Evolutionary conservation across 2,888 invertebrate species (phyloP).

Genomic region (Acleris sparsana): DNA sequence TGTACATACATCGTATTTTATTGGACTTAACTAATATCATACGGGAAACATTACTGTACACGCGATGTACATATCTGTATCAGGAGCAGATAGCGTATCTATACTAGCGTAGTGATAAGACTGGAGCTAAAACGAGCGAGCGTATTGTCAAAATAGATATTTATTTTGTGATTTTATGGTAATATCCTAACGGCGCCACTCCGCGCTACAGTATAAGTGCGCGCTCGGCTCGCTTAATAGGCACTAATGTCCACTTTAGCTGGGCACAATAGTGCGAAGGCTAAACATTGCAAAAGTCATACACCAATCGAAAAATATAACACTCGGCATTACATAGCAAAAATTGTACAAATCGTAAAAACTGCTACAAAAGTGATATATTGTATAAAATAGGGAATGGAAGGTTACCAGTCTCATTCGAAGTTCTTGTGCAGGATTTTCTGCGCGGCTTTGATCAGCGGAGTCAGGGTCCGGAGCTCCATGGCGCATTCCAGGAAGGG

Average conservation of each 20-base stretch:
- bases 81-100: constrained; percentile 67
- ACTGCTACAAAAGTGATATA: constrained; percentile 60
- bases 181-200: constrained; percentile 34
- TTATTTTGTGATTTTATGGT: constrained; percentile 46
- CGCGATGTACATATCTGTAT: constrained; percentile 65
- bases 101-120: constrained; percentile 59
- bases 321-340: constrained; percentile 60
- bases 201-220: constrained; percentile 36
- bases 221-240: neutral
- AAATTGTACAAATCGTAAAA: constrained; percentile 56
- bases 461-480: constrained; percentile 91
- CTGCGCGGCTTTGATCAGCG: constrained; percentile 96
- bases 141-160: constrained; percentile 52
- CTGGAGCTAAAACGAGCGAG: constrained; percentile 50
- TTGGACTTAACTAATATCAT: constrained; percentile 38
- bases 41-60: constrained; percentile 44
- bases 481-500: constrained; percentile 91
- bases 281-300: constrained; percentile 21
- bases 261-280: constrained; percentile 28
- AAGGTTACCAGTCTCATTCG: constrained; percentile 64
- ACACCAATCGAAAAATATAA: constrained; percentile 37
- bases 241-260: constrained; percentile 28
- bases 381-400: constrained; percentile 56
- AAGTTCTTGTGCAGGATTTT: constrained; percentile 88
- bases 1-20: constrained; percentile 37